Base-by-base conservation (phyloP, 1,140 invertebrate species). In the Asobara japonica region DNA sequence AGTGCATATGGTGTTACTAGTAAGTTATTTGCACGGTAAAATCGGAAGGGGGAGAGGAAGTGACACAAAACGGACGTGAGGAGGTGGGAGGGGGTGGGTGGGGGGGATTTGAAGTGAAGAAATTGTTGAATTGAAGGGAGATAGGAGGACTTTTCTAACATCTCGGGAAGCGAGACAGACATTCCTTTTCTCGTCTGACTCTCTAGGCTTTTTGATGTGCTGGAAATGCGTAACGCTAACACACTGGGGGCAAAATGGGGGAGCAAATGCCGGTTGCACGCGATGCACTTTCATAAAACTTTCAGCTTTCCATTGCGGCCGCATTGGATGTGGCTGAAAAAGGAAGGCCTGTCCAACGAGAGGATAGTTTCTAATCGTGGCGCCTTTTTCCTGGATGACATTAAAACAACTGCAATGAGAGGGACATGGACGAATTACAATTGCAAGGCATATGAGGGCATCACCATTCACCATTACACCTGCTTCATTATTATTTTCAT, bases 281-380 rank as follows among this genome's bases (percentile, higher is more conserved):
- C 80, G 82, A 82, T 83, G 82, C 80, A 84, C 81, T 83, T 83
- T 84, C 82, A 80, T 81, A 76, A 82, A 83, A 84, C 80, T 83
- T 84, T 84, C 82, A 80, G 82, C 82, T 84, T 84, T 76, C 72
- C 79, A 83, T 81, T 77, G 80, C 75, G 69, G 79, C 75, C 67
- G 61, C 61, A 61, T 65, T 71, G 62, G 70, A 69, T 71, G 65
- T 62, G 62, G 33, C 61, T 73, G 51, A 69, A 73, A 33, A 74
- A 68, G 61, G 33, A 30, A 72, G 64, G 31, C 29, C 56, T 31
- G 31, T 22, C 70, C 74, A 38, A 66, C 69, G 77, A 77, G 80
- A 77, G 71, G 74, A 78, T 45, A 71, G 60, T 71, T 71, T 65
- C 69, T 65, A 71, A 64, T 27, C 33, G 31, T 16, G 67, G 38